Evolutionary conservation across 1,140 invertebrate genomes (phyloP).

Genomic region (Hylaeus volcanicus): DNA sequence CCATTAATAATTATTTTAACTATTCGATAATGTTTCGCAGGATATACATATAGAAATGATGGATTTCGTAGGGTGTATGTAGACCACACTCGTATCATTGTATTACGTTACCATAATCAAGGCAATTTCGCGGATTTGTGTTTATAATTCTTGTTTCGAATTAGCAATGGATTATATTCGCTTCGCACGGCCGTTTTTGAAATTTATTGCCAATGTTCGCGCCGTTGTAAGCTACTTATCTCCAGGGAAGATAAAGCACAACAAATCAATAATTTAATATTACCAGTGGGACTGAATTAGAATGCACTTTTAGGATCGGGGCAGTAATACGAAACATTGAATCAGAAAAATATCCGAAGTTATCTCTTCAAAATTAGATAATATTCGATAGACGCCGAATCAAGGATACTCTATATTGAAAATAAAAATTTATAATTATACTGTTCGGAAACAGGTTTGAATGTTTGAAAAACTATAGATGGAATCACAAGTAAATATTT

Average conservation of each 20-base stretch:
- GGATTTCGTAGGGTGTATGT: background rate
- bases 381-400: background rate
- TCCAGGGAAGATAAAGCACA: background rate
- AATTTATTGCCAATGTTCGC: slow-evolving; percentile 19
- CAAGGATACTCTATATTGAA: too few species aligned
- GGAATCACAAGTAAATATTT: too few species aligned
- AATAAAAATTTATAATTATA: too few species aligned
- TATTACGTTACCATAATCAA: slow-evolving; percentile 1
- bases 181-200: background rate
- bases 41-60: background rate
- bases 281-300: background rate
- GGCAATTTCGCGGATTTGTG: background rate
- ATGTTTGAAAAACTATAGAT: too few species aligned
- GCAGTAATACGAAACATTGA: background rate
- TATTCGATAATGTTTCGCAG: too few species aligned
- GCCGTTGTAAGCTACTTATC: slow-evolving; percentile 13
- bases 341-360: background rate
- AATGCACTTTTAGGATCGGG: background rate
- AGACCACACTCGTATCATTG: background rate
- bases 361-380: background rate
- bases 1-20: too few species aligned
- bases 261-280: slow-evolving; percentile 15
- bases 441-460: background rate
- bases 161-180: slow-evolving; percentile 30
- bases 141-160: slow-evolving; percentile 19